These are phyloP conservation scores for Muscidifurax raptorellus DNA, from an alignment of 1,140 invertebrate species.

Conservation along the genomic window DNA sequence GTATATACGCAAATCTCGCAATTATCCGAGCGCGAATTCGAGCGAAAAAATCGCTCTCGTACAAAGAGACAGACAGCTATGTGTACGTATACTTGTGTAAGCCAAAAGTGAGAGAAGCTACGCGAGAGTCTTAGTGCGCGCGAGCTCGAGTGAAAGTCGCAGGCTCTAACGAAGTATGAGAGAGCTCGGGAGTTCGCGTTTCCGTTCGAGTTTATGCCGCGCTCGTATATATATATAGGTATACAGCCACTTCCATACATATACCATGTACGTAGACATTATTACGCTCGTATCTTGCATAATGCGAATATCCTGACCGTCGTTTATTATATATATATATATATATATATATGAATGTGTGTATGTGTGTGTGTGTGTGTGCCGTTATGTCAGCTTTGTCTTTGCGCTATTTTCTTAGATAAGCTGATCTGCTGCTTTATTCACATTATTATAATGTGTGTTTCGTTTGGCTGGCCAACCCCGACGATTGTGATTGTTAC, in stretches of 20 bases:
- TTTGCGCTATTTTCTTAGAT: background rate
- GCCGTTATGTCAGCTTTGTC: background rate
- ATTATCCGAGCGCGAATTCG: background rate
- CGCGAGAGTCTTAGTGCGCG: background rate
- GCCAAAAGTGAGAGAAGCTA: background rate
- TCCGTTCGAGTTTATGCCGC: slow-evolving; percentile 7
- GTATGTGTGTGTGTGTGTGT: background rate
- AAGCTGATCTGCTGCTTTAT: background rate
- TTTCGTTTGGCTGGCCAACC: background rate
- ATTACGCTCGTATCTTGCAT: background rate
- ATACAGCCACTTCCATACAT: background rate
- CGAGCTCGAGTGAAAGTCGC: slow-evolving; percentile 35
- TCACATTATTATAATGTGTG: background rate
- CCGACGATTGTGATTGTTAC: background rate
- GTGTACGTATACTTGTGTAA: background rate
- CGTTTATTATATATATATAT: slow-evolving; percentile 1
- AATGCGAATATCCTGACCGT: slow-evolving; percentile 6
- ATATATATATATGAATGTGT: too few relatives aligned
- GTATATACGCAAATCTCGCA: background rate
- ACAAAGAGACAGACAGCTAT: too few relatives aligned
- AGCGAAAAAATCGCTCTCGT: too few relatives aligned
- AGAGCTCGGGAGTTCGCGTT: slow-evolving; percentile 23
- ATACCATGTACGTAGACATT: background rate
- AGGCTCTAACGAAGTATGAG: slow-evolving; percentile 29
- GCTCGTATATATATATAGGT: too few relatives aligned